Conservation (phyloP, 2,888 invertebrate species). For the Leptarthrus brevirostris region DNA sequence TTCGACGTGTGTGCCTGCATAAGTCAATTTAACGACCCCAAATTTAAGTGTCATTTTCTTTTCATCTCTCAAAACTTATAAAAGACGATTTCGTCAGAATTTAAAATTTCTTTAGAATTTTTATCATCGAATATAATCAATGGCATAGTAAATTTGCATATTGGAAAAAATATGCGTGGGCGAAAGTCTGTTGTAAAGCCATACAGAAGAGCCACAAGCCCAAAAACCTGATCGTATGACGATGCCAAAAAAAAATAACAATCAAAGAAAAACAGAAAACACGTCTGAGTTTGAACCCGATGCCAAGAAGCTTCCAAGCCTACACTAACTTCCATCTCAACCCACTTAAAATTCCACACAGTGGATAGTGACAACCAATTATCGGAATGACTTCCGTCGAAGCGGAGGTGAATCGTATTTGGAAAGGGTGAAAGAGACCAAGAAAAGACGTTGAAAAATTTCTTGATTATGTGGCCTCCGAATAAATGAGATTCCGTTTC, state of each 20-base stretch:
- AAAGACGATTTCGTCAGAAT: conserved; percentile 28
- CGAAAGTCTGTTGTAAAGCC: conserved; percentile 3
- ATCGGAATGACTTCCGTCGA: conserved; percentile 56
- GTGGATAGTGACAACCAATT: conserved; percentile 55
- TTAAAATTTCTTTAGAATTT: conserved; percentile 36
- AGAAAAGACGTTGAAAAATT: conserved; percentile 28
- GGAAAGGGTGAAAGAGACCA: conserved; percentile 39
- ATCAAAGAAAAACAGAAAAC: conserved; percentile 11
- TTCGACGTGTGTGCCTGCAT: too few relatives aligned
- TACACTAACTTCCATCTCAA: conserved; percentile 28
- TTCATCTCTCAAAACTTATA: conserved; percentile 1
- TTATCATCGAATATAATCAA: conserved; percentile 35
- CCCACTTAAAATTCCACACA: conserved; percentile 52
- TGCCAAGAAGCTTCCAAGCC: conserved; percentile 15
- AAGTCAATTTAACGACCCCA: background rate
- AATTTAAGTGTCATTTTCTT: background rate
- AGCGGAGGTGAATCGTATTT: conserved; percentile 44
- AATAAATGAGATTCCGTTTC: conserved; percentile 37
- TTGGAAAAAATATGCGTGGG: conserved; percentile 31
- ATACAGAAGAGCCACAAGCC: background rate
- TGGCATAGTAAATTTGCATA: conserved; percentile 29
- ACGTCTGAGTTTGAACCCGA: background rate
- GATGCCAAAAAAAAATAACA: too few relatives aligned
- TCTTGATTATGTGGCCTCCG: conserved; percentile 20
- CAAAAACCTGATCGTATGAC: conserved; percentile 3